Percentiles rank a stretch among this genome's conserved stretches.
Conservation (phyloP, 1,140 invertebrate genomes). For the Bombus sibiricus region DNA sequence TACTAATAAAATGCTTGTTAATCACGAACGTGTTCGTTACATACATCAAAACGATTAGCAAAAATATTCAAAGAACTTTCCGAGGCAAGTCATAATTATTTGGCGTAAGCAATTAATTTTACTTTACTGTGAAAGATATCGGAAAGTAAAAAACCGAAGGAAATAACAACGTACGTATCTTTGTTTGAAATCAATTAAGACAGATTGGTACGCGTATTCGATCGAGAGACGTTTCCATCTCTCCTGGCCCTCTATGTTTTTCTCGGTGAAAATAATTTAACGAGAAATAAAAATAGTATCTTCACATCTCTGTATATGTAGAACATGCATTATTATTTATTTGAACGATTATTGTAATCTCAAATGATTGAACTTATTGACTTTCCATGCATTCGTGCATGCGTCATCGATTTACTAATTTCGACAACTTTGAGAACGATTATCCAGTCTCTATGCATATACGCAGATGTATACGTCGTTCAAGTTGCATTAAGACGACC, state of each 20-base stretch:
- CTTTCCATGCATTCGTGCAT: neutral
- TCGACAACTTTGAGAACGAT: neutral
- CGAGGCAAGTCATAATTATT: neutral
- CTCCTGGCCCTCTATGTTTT: neutral
- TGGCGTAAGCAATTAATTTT: neutral
- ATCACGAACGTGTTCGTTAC: neutral
- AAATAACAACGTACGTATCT: neutral
- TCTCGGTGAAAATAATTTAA: neutral
- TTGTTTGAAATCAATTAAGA: neutral
- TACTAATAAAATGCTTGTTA: neutral
- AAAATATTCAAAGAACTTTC: neutral
- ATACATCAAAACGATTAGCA: neutral
- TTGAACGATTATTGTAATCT: slow-evolving; percentile 3
- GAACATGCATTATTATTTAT: slow-evolving; percentile 3
- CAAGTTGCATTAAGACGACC: neutral
- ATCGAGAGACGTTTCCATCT: neutral
- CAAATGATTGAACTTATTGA: slow-evolving; percentile 4
- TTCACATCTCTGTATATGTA: neutral
- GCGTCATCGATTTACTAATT: slow-evolving; percentile 20
- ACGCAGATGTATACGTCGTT: neutral
- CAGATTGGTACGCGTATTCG: neutral
- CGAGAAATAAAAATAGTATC: neutral
- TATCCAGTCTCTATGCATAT: slow-evolving; percentile 1
- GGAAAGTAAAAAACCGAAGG: neutral
- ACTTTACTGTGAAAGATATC: neutral